Conservation (phyloP, 2,113 vertebrate species). For the Okapia johnstoni region DNA sequence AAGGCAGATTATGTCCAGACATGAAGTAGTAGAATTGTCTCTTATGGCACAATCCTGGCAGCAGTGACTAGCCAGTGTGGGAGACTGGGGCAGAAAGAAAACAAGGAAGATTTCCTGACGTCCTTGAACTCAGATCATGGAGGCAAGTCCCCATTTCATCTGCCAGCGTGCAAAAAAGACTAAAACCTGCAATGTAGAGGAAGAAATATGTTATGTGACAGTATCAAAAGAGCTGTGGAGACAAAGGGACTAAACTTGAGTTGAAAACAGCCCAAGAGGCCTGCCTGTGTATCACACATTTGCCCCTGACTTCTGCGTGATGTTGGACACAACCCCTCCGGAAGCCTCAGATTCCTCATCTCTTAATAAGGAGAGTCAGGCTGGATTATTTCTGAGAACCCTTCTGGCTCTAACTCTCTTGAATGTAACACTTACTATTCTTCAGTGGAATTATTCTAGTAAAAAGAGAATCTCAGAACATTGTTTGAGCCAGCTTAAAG, state of each 20-base stretch:
- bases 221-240: not conserved
- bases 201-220: not conserved
- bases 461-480: conserved; percentile 21
- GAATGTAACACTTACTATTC: conserved; percentile 41
- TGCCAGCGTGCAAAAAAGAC: not conserved
- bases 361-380: not conserved
- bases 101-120: not conserved
- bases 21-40: not conserved
- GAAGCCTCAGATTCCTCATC: not conserved
- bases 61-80: not conserved
- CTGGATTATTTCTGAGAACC: not conserved
- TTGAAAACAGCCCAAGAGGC: not conserved
- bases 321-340: not conserved
- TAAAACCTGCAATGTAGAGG: not conserved
- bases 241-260: not conserved
- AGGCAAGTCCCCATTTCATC: not conserved
- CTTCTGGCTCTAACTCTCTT: not conserved
- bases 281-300: not conserved
- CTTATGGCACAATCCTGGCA: not conserved
- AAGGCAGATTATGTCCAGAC: not conserved
- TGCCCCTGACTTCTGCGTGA: too few species aligned
- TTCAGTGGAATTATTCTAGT: conserved; percentile 24
- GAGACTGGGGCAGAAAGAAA: too few species aligned
- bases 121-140: not conserved
- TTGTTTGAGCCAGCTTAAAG: not conserved